These are phyloP conservation scores for Sapajus apella DNA, from an alignment of 2,113 vertebrate species.

Conservation along the genomic window DNA sequence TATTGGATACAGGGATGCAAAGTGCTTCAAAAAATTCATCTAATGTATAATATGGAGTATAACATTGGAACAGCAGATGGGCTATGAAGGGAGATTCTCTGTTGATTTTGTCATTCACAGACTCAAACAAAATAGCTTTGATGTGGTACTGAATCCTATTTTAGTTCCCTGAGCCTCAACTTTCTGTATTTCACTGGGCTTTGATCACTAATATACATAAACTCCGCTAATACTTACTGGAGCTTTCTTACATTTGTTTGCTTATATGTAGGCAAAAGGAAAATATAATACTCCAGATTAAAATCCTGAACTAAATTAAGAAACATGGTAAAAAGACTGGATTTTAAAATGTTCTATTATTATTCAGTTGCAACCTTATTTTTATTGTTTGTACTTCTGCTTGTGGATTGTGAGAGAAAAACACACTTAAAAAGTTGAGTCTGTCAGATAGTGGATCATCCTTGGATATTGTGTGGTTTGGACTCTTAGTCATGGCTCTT, in stretches of 20 bases:
- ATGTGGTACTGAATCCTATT: neutral
- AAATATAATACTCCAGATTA: slow-evolving; percentile 19
- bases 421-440: neutral
- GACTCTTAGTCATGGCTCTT: neutral
- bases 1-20: neutral
- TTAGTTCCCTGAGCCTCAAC: neutral
- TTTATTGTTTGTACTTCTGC: neutral
- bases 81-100: neutral
- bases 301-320: neutral
- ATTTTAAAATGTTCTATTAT: neutral
- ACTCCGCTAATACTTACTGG: neutral
- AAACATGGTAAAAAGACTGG: neutral
- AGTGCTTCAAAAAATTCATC: neutral
- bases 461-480: neutral
- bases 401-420: neutral
- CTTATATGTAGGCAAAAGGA: neutral
- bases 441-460: neutral
- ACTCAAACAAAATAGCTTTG: neutral
- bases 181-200: neutral
- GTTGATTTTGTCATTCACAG: neutral
- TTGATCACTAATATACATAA: neutral
- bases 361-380: neutral
- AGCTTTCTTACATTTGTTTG: neutral
- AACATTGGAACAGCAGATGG: neutral
- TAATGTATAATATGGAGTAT: neutral